phyloP scores from a whole-genome alignment of 2,113 vertebrate genomes.

The Typhlomys cinereus region DNA sequence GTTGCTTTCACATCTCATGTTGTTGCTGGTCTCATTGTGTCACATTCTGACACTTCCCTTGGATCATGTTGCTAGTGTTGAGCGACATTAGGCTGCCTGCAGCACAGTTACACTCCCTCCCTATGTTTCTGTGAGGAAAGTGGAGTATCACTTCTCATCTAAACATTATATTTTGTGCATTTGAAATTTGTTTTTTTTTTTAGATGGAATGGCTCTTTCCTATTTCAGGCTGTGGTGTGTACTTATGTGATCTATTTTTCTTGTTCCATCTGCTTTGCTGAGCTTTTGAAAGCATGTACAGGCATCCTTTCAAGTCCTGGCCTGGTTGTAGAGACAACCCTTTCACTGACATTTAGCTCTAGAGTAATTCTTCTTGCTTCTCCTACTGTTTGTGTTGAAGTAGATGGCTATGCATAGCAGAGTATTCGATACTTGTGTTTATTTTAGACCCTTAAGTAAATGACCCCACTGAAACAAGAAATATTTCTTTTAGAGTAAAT shows the following conservation, averaged over 20 bases:
- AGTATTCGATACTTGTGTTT: not conserved
- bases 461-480: not conserved
- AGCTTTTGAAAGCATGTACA: not conserved
- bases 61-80: no score
- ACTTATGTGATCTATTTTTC: not conserved
- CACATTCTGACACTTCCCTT: no score
- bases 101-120: no score
- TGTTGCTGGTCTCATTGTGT: not conserved
- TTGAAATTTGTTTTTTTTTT: no score
- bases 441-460: not conserved
- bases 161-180: no score
- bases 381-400: no score
- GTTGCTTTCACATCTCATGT: no score
- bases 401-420: not conserved
- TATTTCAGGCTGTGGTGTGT: not conserved
- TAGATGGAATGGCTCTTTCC: not conserved
- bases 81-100: no score
- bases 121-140: no score
- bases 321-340: not conserved
- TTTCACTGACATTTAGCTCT: not conserved
- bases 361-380: not conserved
- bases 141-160: no score
- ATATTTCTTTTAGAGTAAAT: not conserved
- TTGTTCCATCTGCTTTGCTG: not conserved
- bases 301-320: not conserved